Evolutionary conservation across 2,797 vertebrate species (phyloP).

Genomic region (Tokudaia muenninki): DNA sequence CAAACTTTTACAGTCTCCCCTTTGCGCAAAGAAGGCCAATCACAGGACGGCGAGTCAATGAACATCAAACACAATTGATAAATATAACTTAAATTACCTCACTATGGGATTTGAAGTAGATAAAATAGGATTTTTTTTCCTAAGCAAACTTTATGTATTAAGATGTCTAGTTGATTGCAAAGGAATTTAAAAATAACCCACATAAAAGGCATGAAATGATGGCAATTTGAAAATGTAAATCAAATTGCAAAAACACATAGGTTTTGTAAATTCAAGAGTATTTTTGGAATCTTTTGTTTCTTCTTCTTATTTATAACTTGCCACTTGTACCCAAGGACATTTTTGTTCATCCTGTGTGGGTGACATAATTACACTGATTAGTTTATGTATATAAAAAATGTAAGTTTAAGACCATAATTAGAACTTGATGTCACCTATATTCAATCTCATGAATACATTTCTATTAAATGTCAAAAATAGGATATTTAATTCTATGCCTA

Average conservation of each 20-base stretch:
- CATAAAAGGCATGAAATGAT: slow-evolving; percentile 38
- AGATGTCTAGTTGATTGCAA: slow-evolving; percentile 2
- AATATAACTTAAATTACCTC: slow-evolving; percentile 57
- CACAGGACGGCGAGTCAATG: background rate
- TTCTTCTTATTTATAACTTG: slow-evolving; percentile 68
- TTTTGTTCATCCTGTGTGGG: slow-evolving; percentile 27
- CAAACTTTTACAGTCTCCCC: background rate
- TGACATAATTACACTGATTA: slow-evolving; percentile 67
- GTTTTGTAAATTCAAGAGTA: background rate
- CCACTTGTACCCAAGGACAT: slow-evolving; percentile 72
- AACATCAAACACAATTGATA: slow-evolving; percentile 31
- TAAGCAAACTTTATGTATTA: slow-evolving; percentile 58
- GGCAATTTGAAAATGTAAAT: slow-evolving; percentile 67
- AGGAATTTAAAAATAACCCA: slow-evolving; percentile 74
- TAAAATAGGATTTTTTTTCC: slow-evolving; percentile 38
- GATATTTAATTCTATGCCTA: slow-evolving; percentile 61
- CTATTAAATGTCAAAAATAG: slow-evolving; percentile 75
- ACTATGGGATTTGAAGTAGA: slow-evolving; percentile 57
- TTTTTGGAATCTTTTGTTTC: slow-evolving; percentile 57
- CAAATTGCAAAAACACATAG: slow-evolving; percentile 54
- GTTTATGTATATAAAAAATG: slow-evolving; percentile 64
- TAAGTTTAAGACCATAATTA: slow-evolving; percentile 62
- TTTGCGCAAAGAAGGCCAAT: background rate
- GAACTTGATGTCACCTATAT: slow-evolving; percentile 65
- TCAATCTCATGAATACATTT: slow-evolving; percentile 10